These are phyloP conservation scores for Antechinus flavipes DNA, from an alignment of 2,113 vertebrate species.

Conservation along the genomic window DNA sequence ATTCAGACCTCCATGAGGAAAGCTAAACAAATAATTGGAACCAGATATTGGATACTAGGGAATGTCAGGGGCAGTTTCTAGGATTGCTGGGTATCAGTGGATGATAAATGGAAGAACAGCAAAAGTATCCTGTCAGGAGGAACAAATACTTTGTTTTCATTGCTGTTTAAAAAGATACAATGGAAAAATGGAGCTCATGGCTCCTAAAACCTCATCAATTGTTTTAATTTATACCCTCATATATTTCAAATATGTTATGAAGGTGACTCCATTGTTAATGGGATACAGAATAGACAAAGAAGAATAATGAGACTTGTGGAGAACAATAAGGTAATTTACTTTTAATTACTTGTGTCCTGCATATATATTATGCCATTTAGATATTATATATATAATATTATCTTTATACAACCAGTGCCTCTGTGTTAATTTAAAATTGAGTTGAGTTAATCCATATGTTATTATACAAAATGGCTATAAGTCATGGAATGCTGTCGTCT, in stretches of 20 bases:
- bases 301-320: slow-evolving; percentile 32
- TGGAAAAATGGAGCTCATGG: slow-evolving; percentile 32
- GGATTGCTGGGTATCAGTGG: neutral
- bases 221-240: slow-evolving; percentile 53
- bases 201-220: slow-evolving; percentile 54
- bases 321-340: neutral
- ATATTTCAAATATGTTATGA: slow-evolving; percentile 56
- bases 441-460: neutral
- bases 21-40: slow-evolving; percentile 58
- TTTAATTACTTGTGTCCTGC: neutral
- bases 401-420: neutral
- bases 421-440: neutral
- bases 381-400: neutral
- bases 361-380: neutral
- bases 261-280: slow-evolving; percentile 55
- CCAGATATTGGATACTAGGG: slow-evolving; percentile 31
- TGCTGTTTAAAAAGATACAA: slow-evolving; percentile 17
- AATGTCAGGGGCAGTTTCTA: slow-evolving; percentile 33
- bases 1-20: slow-evolving; percentile 47
- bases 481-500: neutral
- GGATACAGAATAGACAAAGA: slow-evolving; percentile 33
- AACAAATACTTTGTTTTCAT: slow-evolving; percentile 47
- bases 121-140: slow-evolving; percentile 11
- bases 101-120: slow-evolving; percentile 38
- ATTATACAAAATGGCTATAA: neutral